Conservation (phyloP, 2,888 invertebrate genomes). For the Oscheius sp. region DNA sequence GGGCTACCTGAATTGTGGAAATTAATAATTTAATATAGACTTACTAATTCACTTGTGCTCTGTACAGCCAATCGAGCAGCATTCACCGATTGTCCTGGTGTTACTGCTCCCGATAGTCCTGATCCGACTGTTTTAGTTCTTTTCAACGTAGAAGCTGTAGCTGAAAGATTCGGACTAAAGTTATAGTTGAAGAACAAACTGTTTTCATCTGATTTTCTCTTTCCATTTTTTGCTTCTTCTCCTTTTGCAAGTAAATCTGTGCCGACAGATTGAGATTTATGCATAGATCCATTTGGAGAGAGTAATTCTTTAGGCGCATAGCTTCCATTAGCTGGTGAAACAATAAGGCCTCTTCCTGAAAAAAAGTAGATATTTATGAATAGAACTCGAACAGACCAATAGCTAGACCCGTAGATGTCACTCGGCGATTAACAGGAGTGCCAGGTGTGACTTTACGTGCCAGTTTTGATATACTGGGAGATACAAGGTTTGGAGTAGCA, state of each 20-base stretch:
- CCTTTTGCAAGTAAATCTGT: constrained; percentile 39
- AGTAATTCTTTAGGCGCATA: constrained; percentile 47
- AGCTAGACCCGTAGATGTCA: constrained; percentile 50
- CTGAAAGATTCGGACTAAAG: too few relatives aligned
- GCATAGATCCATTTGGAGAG: constrained; percentile 42
- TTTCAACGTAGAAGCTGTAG: constrained; percentile 39
- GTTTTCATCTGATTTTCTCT: constrained; percentile 44
- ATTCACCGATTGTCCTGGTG: constrained; percentile 36
- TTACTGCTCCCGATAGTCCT: constrained; percentile 33
- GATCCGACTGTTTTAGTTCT: constrained; percentile 51
- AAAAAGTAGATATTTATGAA: neutral
- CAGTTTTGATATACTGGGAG: constrained; percentile 58
- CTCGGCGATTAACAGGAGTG: constrained; percentile 49
- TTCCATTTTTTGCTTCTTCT: constrained; percentile 47
- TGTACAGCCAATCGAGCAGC: constrained; percentile 45
- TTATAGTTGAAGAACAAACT: neutral
- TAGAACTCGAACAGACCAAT: constrained; percentile 25
- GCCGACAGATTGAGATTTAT: constrained; percentile 57
- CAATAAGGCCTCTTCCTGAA: constrained; percentile 38
- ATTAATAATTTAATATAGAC: neutral
- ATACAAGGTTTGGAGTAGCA: constrained; percentile 62
- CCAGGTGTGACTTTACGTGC: constrained; percentile 60
- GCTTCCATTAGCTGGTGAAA: constrained; percentile 56
- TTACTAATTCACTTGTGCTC: constrained; percentile 47
- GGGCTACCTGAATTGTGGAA: constrained; percentile 48